phyloP scores from a whole-genome alignment of 2,113 vertebrate genomes.

The Nothocercus julius region DNA sequence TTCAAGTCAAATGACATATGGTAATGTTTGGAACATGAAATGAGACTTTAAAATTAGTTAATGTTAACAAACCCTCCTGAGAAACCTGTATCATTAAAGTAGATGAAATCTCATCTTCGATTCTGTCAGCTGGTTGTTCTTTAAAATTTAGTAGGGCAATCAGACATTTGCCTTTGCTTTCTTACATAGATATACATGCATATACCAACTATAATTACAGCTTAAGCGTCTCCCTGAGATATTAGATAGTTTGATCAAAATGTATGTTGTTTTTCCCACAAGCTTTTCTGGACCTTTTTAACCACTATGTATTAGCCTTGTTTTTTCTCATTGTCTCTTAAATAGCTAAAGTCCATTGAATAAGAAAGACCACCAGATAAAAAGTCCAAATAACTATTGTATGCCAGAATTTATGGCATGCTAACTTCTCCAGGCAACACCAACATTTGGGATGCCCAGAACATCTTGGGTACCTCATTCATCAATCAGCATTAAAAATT shows the following conservation, averaged over 20 bases:
- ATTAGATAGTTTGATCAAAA: background rate
- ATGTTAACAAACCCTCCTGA: background rate
- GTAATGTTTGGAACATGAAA: background rate
- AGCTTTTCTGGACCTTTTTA: background rate
- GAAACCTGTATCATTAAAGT: background rate
- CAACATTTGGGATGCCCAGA: background rate
- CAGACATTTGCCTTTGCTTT: background rate
- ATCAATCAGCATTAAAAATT: background rate
- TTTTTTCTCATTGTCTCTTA: background rate
- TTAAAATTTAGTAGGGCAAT: background rate
- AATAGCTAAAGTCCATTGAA: background rate
- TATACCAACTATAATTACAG: background rate
- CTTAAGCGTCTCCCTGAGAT: background rate
- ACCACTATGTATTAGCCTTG: background rate
- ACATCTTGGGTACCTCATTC: background rate
- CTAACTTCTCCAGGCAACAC: background rate
- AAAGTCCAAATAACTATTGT: rapidly evolving
- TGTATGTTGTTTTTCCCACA: background rate
- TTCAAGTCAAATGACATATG: background rate
- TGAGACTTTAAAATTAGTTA: background rate
- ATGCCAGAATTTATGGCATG: background rate
- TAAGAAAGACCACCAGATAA: background rate
- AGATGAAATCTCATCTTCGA: background rate
- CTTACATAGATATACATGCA: background rate
- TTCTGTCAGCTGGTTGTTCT: background rate